A percentile compares a stretch with the other conserved stretches of the same genome.
These are phyloP conservation scores for Tretioscincus oriximinensis DNA, from an alignment of 2,113 vertebrate species.

Conservation along the genomic window DNA sequence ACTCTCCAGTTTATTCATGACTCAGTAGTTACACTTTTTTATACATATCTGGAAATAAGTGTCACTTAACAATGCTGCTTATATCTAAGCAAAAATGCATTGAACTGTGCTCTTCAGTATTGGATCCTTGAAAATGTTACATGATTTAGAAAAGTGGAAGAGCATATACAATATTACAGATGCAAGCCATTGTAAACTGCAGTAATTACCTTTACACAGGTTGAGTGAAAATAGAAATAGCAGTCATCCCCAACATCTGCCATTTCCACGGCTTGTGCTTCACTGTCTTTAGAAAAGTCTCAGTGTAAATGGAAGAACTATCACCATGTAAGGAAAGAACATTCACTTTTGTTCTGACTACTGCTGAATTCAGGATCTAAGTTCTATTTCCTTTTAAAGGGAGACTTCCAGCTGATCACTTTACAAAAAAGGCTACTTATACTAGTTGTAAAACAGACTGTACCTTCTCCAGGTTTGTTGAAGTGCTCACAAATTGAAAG, in stretches of 20 bases:
- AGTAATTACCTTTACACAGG: constrained; percentile 71
- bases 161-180: constrained; percentile 20
- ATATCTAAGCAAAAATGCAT: not conserved
- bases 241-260: constrained; percentile 69
- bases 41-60: not conserved
- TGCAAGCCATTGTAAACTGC: constrained; percentile 45
- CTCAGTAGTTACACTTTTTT: not conserved
- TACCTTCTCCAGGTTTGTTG: constrained; percentile 70
- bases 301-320: constrained; percentile 58
- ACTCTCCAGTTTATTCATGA: not conserved
- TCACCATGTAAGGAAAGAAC: constrained; percentile 51
- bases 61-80: not conserved
- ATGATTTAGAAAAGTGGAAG: not conserved
- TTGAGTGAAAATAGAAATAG: constrained; percentile 69
- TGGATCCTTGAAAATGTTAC: not conserved
- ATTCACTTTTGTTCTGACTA: constrained; percentile 39
- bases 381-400: constrained; percentile 54
- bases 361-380: constrained; percentile 57
- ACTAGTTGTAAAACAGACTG: constrained; percentile 59
- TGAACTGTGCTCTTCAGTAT: not conserved
- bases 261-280: constrained; percentile 65
- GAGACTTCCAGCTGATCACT: constrained; percentile 46
- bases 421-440: constrained; percentile 60
- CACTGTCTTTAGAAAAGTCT: constrained; percentile 55
- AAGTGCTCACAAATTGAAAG: constrained; percentile 53